Conservation (phyloP, 2,113 vertebrate genomes). For the Tragulus kanchil region DNA sequence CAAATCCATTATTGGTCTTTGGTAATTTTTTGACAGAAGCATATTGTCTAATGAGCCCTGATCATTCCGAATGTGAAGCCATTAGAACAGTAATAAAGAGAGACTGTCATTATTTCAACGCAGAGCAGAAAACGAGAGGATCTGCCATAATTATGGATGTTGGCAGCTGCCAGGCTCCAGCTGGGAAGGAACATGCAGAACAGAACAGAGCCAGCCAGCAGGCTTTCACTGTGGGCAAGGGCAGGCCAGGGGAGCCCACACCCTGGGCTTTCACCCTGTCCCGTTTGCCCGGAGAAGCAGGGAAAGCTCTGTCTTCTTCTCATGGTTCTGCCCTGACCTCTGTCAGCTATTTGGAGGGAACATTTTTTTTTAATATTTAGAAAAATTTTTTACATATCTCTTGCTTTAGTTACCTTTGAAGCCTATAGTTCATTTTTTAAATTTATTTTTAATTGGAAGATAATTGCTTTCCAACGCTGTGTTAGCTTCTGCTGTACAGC, state of each 20-base stretch:
- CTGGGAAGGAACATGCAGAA: background rate
- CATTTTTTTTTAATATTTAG: background rate
- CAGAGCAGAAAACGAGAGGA: slow-evolving; percentile 49
- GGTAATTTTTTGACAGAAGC: background rate
- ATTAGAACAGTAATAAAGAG: slow-evolving; percentile 58
- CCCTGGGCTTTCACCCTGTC: accelerated
- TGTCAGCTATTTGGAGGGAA: no score
- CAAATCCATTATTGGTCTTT: background rate
- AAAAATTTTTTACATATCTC: background rate
- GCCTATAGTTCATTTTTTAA: background rate
- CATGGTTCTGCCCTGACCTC: accelerated
- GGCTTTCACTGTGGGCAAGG: no score
- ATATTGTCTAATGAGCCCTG: no score
- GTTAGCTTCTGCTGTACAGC: background rate
- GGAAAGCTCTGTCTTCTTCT: accelerated
- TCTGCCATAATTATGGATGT: background rate
- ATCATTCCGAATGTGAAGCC: slow-evolving; percentile 56
- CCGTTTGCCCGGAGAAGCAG: background rate
- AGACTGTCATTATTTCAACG: slow-evolving; percentile 63
- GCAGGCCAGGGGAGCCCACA: accelerated
- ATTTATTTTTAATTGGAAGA: background rate
- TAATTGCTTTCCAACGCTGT: background rate
- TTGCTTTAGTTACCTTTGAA: background rate
- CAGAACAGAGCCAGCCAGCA: background rate
- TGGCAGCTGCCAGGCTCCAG: background rate